A percentile compares a stretch with the other conserved stretches of the same genome.
These are phyloP conservation scores for Ectropis crepuscularia DNA, from an alignment of 2,888 invertebrate genomes.

Conservation along the genomic window DNA sequence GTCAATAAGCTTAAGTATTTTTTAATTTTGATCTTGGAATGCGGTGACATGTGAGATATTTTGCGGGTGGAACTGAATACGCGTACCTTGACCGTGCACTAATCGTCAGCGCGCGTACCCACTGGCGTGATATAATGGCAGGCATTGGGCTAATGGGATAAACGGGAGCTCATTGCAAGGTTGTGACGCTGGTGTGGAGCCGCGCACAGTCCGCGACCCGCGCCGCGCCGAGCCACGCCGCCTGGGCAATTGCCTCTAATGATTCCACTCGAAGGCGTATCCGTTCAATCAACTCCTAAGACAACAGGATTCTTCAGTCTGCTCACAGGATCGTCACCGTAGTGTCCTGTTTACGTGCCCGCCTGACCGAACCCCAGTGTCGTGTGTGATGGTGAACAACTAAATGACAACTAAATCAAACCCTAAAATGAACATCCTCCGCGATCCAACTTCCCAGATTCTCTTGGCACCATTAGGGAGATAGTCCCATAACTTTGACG, in stretches of 20 bases:
- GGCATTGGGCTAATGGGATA: conserved; percentile 80
- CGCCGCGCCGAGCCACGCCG: conserved; percentile 67
- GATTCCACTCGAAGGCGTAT: conserved; percentile 79
- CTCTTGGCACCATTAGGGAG: conserved; percentile 39
- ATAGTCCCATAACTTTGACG: conserved; percentile 42
- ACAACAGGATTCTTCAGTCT: conserved; percentile 75
- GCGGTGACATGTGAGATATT: conserved; percentile 46
- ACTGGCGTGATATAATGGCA: conserved; percentile 71
- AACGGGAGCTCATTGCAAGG: conserved; percentile 80
- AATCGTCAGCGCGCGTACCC: conserved; percentile 66
- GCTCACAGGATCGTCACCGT: conserved; percentile 57
- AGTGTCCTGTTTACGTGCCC: conserved; percentile 47
- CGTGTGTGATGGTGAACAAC: conserved; percentile 46
- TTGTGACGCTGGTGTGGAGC: conserved; percentile 59
- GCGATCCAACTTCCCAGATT: conserved; percentile 32
- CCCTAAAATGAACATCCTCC: conserved; percentile 44
- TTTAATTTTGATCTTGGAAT: conserved; percentile 34
- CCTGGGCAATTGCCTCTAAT: conserved; percentile 80
- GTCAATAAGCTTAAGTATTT: conserved; percentile 15
- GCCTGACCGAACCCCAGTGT: conserved; percentile 37
- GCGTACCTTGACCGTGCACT: conserved; percentile 80
- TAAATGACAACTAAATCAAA: conserved; percentile 37
- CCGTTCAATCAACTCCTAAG: conserved; percentile 79
- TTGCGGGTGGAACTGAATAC: conserved; percentile 43
- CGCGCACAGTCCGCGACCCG: conserved; percentile 49